These are phyloP conservation scores for Rhynchonycteris naso DNA, from an alignment of 2,797 vertebrate species.

Conservation along the genomic window DNA sequence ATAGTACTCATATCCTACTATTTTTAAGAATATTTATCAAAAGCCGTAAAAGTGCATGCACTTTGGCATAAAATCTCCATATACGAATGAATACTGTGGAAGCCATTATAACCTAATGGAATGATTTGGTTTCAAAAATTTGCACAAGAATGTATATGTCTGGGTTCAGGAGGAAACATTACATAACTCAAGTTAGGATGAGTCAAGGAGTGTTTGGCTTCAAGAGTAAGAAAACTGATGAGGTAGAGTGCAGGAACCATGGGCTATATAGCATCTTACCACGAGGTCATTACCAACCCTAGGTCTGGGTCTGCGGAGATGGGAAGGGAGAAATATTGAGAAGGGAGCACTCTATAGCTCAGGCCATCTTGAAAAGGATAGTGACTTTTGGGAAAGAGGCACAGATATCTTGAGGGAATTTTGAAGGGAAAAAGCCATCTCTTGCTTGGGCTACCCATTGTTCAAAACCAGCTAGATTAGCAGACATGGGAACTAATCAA, in stretches of 20 bases:
- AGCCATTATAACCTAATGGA: neutral
- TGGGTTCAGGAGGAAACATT: neutral
- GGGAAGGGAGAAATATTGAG: no score
- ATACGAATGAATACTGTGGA: neutral
- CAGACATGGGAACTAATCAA: neutral
- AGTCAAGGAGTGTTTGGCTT: neutral
- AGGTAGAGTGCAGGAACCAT: no score
- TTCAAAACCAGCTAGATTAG: neutral
- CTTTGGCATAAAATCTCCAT: neutral
- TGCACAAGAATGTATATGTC: neutral
- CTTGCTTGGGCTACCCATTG: neutral
- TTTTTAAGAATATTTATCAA: neutral
- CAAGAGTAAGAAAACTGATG: neutral
- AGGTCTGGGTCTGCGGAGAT: neutral
- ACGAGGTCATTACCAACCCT: neutral
- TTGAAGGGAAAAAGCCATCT: neutral
- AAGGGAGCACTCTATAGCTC: neutral
- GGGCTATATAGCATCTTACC: neutral
- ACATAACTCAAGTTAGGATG: neutral
- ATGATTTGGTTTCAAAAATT: neutral
- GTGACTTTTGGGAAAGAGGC: neutral
- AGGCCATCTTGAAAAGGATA: neutral
- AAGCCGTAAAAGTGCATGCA: neutral
- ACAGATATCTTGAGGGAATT: neutral
- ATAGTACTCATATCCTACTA: neutral